Evolutionary conservation across 2,888 invertebrate genomes (phyloP).

Genomic region (Polyommatus iphigenia): DNA sequence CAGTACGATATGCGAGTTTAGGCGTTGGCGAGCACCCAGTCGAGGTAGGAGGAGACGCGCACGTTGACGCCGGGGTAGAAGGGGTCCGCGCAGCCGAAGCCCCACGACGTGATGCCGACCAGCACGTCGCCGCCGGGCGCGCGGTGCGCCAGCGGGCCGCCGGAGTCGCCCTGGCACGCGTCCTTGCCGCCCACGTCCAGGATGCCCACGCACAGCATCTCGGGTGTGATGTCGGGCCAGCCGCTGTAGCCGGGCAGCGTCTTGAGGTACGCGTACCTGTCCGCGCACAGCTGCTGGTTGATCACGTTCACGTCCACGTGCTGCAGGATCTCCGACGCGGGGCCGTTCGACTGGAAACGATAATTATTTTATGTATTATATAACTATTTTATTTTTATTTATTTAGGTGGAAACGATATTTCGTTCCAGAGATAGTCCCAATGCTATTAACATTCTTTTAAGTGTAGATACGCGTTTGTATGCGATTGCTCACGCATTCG

Average conservation of each 20-base stretch:
- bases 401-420: no score
- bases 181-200: constrained; percentile 53
- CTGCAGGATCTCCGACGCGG: constrained; percentile 40
- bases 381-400: no score
- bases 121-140: constrained; percentile 47
- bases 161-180: constrained; percentile 75
- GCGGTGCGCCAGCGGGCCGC: constrained; percentile 69
- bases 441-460: no score
- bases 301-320: constrained; percentile 51
- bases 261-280: constrained; percentile 49
- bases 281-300: constrained; percentile 49
- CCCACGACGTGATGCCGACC: constrained; percentile 74
- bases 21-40: constrained; percentile 55
- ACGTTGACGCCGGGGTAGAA: constrained; percentile 74
- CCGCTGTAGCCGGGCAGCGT: constrained; percentile 41
- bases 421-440: no score
- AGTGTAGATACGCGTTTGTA: no score
- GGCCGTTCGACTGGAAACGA: constrained; percentile 39
- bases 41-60: constrained; percentile 56
- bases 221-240: constrained; percentile 49
- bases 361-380: no score
- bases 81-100: constrained; percentile 65
- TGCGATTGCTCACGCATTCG: no score
- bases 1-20: neutral
- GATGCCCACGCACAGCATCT: constrained; percentile 58